Base-by-base conservation (phyloP, 1,140 invertebrate genomes). In the Calosoma granatense region DNA sequence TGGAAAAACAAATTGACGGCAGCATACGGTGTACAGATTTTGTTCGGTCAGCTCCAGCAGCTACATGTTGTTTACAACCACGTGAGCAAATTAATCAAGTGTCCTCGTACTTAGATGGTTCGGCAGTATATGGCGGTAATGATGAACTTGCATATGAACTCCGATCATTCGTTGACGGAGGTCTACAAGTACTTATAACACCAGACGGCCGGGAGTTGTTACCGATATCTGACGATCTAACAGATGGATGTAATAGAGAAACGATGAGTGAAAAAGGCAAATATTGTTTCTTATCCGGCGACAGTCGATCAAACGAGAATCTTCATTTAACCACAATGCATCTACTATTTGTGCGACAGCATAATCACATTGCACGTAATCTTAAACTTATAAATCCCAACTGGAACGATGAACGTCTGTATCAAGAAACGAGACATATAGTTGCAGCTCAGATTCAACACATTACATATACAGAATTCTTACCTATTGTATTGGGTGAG, bases 21-120 rank as follows among this genome's bases (percentile, higher is more conserved):
- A 84, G 82, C 56, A 70, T 83, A 1, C 82, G 77, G 0, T 93
- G 90, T 66, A 88, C 91, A 82, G 87, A 92, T 61, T 90, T 93
- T 64, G 84, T 92, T 0, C 72, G 89, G 43, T 89, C 87, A 0
- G 88, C 90, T 1, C 86, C 92, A 0, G 87, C 90, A 1, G 89
- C 90, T 3, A 88, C 86, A n/a, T 93, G 90, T 54, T 83, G 84
- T 67, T 83, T 92, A 47, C 84, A 82, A 17, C 85, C 87, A 11
- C 74, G 94, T 9, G 84, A 97, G 69, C 94, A 97, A 67, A 70
- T 97, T 17, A 94, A 92, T 72, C 90, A 94, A 73, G 86, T 91
- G 0, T 92, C 92, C 0, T 81, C 90, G 0, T 97, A 84, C 67
- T 84, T 98, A 15, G 95, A 98, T 72, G 94, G 81, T 0, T 97